Evolutionary conservation across 2,888 invertebrate species (phyloP).

Genomic region (Lamproptera curius): DNA sequence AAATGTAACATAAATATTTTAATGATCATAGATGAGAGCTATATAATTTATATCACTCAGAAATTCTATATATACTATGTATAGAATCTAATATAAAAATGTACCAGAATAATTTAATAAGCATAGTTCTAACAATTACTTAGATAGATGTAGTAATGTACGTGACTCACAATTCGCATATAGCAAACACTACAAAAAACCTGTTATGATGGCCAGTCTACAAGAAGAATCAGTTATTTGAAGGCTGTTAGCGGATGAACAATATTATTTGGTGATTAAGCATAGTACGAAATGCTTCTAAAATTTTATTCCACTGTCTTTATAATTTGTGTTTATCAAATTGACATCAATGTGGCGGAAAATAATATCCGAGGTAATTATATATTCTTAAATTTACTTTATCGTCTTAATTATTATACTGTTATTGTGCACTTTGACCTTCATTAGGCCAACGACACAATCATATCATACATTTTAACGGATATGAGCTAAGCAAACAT

Average conservation of each 20-base stretch:
- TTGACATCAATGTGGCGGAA: background rate
- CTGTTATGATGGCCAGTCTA: conserved; percentile 1
- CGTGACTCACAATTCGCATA: conserved; percentile 4
- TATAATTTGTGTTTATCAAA: conserved; percentile 1
- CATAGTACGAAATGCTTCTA: background rate
- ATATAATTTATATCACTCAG: too few relatives aligned
- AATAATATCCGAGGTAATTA: conserved; percentile 6
- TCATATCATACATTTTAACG: background rate
- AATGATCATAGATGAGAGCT: too few relatives aligned
- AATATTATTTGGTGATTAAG: background rate
- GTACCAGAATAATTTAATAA: too few relatives aligned
- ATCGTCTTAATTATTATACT: background rate
- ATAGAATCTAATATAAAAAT: too few relatives aligned
- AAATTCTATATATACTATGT: too few relatives aligned
- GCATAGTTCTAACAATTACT: too few relatives aligned
- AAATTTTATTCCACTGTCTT: background rate
- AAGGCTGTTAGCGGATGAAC: background rate
- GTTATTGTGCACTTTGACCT: conserved; percentile 4
- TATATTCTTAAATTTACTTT: background rate
- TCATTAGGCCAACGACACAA: conserved; percentile 4
- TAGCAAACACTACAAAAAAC: background rate
- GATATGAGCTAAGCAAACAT: too few relatives aligned
- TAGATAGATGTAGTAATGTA: too few relatives aligned
- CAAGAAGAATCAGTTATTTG: conserved; percentile 8
- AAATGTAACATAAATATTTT: too few relatives aligned